These are phyloP conservation scores for Latrodectus geometricus DNA, from an alignment of 1,140 invertebrate species.

Conservation along the genomic window DNA sequence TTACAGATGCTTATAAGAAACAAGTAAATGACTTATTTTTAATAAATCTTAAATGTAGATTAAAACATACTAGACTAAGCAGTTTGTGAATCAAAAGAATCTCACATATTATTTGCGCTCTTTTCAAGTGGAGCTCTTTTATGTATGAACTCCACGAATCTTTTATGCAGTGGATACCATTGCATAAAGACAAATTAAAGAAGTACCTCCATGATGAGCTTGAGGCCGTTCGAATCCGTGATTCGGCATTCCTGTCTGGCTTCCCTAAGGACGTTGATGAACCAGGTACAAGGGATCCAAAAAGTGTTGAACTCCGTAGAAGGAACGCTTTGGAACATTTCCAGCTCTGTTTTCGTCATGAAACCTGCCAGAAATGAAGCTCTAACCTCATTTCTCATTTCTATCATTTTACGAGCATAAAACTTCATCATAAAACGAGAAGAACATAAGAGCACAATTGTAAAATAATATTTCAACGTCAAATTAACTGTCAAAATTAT, in stretches of 20 bases:
- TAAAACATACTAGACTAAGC: too few species aligned
- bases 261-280: conserved; percentile 75
- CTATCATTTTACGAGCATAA: conserved; percentile 3
- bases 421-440: conserved; percentile 1
- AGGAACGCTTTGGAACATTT: conserved; percentile 75
- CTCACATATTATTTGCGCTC: too few species aligned
- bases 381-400: not conserved
- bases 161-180: too few species aligned
- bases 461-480: conserved; percentile 26
- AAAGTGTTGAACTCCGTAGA: conserved; percentile 78
- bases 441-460: conserved; percentile 21
- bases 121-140: too few species aligned
- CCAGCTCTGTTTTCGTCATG: conserved; percentile 75
- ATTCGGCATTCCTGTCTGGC: conserved; percentile 72
- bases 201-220: conserved; percentile 77
- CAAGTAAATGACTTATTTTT: too few species aligned
- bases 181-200: not conserved
- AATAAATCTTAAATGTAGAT: too few species aligned
- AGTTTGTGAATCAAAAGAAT: too few species aligned
- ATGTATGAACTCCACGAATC: too few species aligned
- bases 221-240: conserved; percentile 75
- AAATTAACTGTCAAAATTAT: not conserved
- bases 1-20: too few species aligned
- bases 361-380: conserved; percentile 71
- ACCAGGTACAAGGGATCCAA: conserved; percentile 79